Percentiles rank a stretch among this genome's conserved stretches.
phyloP scores from a whole-genome alignment of 2,113 vertebrate genomes.

The Campylomormyrus numenius region DNA sequence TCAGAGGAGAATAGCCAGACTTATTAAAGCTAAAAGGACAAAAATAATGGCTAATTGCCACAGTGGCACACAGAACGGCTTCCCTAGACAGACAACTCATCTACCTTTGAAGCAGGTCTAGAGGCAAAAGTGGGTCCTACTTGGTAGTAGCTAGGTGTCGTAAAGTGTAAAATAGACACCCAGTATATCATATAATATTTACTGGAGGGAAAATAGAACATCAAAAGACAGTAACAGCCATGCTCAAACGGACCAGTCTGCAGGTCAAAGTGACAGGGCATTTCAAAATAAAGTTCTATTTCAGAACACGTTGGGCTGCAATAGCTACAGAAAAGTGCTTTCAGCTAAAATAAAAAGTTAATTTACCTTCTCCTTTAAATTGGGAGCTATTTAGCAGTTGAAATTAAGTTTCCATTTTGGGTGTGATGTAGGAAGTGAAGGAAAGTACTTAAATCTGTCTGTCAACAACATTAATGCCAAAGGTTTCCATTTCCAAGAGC shows the following conservation, averaged over 20 bases:
- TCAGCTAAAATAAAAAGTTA: constrained; percentile 16
- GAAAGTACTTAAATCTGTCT: constrained; percentile 24
- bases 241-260: background rate
- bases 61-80: background rate
- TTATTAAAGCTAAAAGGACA: background rate
- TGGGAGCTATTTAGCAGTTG: constrained; percentile 24
- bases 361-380: constrained; percentile 10
- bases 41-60: background rate
- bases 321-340: background rate
- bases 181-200: background rate
- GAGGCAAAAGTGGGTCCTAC: background rate
- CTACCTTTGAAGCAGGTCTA: background rate
- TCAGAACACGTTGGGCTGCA: background rate
- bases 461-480: constrained; percentile 24
- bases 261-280: background rate
- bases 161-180: background rate
- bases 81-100: background rate
- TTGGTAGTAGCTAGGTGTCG: background rate
- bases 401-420: constrained; percentile 9
- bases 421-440: constrained; percentile 23
- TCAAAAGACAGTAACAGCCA: background rate
- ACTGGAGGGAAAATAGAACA: background rate
- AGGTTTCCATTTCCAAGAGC: constrained; percentile 18
- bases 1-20: background rate
- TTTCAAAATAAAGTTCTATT: background rate